Evolutionary conservation across 2,113 vertebrate genomes (phyloP).

Genomic region (Corythoichthys intestinalis): DNA sequence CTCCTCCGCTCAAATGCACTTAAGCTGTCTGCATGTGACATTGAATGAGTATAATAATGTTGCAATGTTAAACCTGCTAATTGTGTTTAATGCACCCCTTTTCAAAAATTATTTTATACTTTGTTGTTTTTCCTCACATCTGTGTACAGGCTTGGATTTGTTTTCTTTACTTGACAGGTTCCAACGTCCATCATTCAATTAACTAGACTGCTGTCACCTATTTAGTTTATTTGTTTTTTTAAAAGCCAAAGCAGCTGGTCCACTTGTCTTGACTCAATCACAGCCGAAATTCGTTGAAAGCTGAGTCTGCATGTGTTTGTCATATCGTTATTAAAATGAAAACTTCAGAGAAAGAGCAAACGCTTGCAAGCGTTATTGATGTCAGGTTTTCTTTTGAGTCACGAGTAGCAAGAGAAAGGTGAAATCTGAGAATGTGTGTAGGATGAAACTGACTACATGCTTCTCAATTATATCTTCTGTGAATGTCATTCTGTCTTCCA

Average conservation of each 20-base stretch:
- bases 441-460: conserved; percentile 60
- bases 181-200: conserved; percentile 33
- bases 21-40: conserved; percentile 11
- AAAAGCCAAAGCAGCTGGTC: conserved; percentile 35
- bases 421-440: conserved; percentile 67
- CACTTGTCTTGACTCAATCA: conserved; percentile 46
- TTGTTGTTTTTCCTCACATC: neutral
- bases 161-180: conserved; percentile 26
- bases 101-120: conserved; percentile 19
- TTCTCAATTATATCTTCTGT: conserved; percentile 49
- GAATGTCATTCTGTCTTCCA: conserved; percentile 40
- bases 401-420: conserved; percentile 57
- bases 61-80: neutral
- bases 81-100: neutral
- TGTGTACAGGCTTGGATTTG: conserved; percentile 16
- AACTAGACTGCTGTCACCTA: conserved; percentile 17
- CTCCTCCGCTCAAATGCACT: conserved; percentile 9
- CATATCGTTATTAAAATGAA: conserved; percentile 44
- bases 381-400: conserved; percentile 74
- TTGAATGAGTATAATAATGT: neutral
- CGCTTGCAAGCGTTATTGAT: conserved; percentile 36
- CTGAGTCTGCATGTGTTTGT: conserved; percentile 19
- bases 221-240: conserved; percentile 16
- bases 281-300: conserved; percentile 49
- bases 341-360: conserved; percentile 42